Evolutionary conservation across 2,113 vertebrate species (phyloP), one percentile per base, ranked within the genome.

Genomic region (Epinephelus moara): DNA sequence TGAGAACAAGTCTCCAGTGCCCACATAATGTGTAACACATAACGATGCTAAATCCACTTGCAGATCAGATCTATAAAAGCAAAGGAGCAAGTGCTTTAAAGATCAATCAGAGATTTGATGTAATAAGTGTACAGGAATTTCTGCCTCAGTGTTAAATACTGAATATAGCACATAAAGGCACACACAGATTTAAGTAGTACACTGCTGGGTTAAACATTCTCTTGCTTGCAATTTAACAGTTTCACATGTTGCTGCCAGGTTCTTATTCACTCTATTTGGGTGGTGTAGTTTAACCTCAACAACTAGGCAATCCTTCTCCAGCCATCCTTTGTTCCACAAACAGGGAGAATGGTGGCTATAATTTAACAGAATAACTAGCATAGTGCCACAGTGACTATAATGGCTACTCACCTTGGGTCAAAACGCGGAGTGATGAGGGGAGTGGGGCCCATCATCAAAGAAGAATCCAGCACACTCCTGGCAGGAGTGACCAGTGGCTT

Each of bases 351-450:
- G 30, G 30, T 7, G 21, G 6, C 2, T 3, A 13, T 11, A 33
- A 10, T 63, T 50, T 37, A 50, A 50, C 4, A 25, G 2, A 21
- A 10, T 27, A 45, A 14, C 19, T 19, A 6, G 1, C 15, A 18
- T 9, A 2, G 3, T 37, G 30, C 14, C n/a, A 9, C 50, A 19
- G 2, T 11, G 50, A 23, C 14, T 17, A 1, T 7, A 11, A 47
- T 3, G 2, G 4, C 15, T 17, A n/a, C 21, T 87, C 25, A 95
- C 96, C 96, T 95, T 3, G 96, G 91, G 90, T 96, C 95, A 6
- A 96, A 96, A 68, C 94, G 93, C 2, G 96, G 96, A 0, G 96
- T 96, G 73, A 96, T 8, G 1, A 96, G 92, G 1, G 95, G 95
- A 4, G 95, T 96, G 0, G 94, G 21, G 0, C 95, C 96, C 47